Base-by-base conservation (phyloP, 2,888 invertebrate species). In the Nymphalis polychloros region DNA sequence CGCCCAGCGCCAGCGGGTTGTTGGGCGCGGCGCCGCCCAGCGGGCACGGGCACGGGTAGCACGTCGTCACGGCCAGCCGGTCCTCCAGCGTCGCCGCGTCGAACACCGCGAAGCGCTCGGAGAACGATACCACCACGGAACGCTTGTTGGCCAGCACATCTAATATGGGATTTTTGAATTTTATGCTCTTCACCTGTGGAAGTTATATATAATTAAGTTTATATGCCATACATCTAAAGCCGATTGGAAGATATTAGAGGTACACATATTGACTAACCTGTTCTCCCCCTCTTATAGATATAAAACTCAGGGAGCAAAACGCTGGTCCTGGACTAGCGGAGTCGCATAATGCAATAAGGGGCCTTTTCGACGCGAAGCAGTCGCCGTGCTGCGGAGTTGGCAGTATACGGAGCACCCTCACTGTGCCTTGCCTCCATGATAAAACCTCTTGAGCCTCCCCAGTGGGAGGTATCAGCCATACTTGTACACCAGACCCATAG, bases 361-460 rank as follows among this genome's bases (percentile, higher is more conserved):
- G 98, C 79, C 98, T 94, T 86, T 97, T 97, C 74, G 95, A 93
- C 62, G 94, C 93, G 84, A 95, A 98, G 69, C 93, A 92, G 92
- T 98, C 98, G 78, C 93, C 94, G 76, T 91, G 89, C 77, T 94
- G 93, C 73, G 98, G 98, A 68, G 95, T 95, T 10, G 98, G 98
- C 82, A 99, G 93, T 78, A 99, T 93, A 85, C 97, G 95, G 74
- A 98, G 93, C 66, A 77, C 98, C 94, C 96, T 84, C 61, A 98
- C 97, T 73, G 96, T 95, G 64, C 98, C 98, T 87, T 98, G 98
- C 63, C 98, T 94, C 96, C 98, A 97, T 4, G 98, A 98, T 70
- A 99, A 89, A 35, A 99, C 97, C 89, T 99, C 99, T 71, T 97
- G 96, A 2, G 98, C 99, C 84, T 99, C 98, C 27, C 99, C 98